Evolutionary conservation across 2,888 invertebrate genomes (phyloP).

Genomic region (Tricholauxania praeusta): DNA sequence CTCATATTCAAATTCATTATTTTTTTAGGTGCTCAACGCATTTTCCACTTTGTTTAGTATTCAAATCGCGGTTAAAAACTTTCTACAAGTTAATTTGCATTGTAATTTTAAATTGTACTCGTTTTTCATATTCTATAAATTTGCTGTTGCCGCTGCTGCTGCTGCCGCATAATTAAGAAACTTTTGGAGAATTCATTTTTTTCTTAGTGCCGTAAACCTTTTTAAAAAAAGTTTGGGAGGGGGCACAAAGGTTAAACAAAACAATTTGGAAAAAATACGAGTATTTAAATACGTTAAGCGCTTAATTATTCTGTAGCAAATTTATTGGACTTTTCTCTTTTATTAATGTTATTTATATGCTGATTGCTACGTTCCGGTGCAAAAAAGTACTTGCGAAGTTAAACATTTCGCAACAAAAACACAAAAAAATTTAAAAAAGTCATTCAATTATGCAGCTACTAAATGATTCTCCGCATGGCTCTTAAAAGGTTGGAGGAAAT

Average conservation of each 20-base stretch:
- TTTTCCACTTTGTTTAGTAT: conserved; percentile 27
- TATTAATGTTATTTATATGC: conserved; percentile 19
- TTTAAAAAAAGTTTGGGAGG: not conserved
- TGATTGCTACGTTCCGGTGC: conserved; percentile 12
- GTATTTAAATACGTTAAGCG: not conserved
- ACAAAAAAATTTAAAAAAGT: no score
- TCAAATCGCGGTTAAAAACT: conserved; percentile 38
- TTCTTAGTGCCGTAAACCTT: not conserved
- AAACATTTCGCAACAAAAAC: no score
- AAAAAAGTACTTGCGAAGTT: not conserved
- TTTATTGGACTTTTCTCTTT: conserved; percentile 17
- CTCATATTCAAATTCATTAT: not conserved
- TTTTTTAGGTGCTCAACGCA: not conserved
- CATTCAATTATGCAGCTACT: no score
- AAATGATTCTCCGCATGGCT: no score
- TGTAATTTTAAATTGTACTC: conserved; percentile 30
- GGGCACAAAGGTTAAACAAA: not conserved
- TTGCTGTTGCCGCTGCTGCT: not conserved
- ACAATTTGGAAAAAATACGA: not conserved
- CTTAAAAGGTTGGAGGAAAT: no score
- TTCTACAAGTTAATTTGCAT: conserved; percentile 40
- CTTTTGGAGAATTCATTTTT: conserved; percentile 7
- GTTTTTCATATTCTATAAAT: conserved; percentile 17
- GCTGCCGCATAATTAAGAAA: conserved; percentile 28
- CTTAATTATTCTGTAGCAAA: conserved; percentile 15